Evolutionary conservation across 1,140 invertebrate genomes (phyloP).

Genomic region (Hydropsyche tenuis): DNA sequence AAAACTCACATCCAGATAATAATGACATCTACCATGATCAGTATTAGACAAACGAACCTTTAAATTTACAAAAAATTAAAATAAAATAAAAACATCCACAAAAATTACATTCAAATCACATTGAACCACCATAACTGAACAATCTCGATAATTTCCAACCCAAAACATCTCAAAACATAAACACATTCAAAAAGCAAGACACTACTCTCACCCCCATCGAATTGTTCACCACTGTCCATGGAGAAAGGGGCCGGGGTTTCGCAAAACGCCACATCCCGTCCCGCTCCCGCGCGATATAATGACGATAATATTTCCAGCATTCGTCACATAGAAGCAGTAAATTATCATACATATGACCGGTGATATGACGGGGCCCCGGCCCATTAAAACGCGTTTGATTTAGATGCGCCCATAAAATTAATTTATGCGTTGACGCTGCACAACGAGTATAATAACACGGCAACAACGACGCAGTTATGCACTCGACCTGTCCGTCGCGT

Average conservation of each 20-base stretch:
- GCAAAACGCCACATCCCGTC: constrained; percentile 27
- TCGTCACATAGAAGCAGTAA: constrained; percentile 65
- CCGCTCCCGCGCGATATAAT: constrained; percentile 49
- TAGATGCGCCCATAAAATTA: constrained; percentile 66
- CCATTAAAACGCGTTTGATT: constrained; percentile 66
- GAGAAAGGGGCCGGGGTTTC: no score
- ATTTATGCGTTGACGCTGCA: constrained; percentile 56
- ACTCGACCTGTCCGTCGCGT: background rate
- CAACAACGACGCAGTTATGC: background rate
- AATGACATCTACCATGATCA: no score
- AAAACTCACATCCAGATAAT: no score
- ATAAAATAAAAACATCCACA: no score
- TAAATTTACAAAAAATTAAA: no score
- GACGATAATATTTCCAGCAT: constrained; percentile 62
- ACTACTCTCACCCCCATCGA: background rate
- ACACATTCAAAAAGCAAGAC: background rate
- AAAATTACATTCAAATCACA: no score
- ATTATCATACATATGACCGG: constrained; percentile 63
- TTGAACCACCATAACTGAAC: no score
- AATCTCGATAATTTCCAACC: no score
- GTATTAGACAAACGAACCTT: no score
- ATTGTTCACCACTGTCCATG: no score
- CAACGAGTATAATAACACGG: constrained; percentile 48
- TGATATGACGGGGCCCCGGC: constrained; percentile 63
- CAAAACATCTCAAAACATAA: no score